Conservation (phyloP, 1,140 invertebrate genomes). For the Stenopsyche tienmushanensis region DNA sequence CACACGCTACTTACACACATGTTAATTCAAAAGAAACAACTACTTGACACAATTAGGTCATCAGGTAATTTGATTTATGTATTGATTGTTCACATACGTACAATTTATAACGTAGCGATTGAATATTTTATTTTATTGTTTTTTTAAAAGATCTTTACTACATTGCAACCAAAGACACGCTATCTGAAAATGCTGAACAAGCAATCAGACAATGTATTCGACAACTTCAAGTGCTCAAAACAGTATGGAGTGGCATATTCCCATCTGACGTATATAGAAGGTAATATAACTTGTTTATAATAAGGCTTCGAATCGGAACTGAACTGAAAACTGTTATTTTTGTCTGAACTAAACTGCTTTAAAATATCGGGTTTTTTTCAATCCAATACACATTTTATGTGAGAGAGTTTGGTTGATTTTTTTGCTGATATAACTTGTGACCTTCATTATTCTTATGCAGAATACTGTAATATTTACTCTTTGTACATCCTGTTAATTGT, state of each 20-base stretch:
- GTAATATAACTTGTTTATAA: slow-evolving; percentile 42
- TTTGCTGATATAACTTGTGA: no score
- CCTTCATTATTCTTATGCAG: no score
- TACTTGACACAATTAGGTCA: slow-evolving; percentile 69
- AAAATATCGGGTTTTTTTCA: background rate
- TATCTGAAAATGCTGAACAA: slow-evolving; percentile 68
- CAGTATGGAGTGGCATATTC: slow-evolving; percentile 80
- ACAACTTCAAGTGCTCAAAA: slow-evolving; percentile 80
- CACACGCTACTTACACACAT: slow-evolving; percentile 72
- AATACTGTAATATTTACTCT: no score
- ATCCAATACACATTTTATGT: no score
- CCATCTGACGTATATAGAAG: slow-evolving; percentile 65
- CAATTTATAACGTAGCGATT: background rate
- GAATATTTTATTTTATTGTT: no score
- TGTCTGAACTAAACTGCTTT: background rate
- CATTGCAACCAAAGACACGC: slow-evolving; percentile 55
- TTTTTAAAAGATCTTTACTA: slow-evolving; percentile 67
- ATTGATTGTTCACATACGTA: slow-evolving; percentile 1
- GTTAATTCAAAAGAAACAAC: slow-evolving; percentile 69
- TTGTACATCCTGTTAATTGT: no score
- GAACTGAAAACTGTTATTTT: background rate
- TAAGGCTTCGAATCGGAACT: no score
- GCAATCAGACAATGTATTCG: slow-evolving; percentile 78
- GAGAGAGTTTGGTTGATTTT: no score
- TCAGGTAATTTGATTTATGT: slow-evolving; percentile 56